These are phyloP conservation scores for Epinotia brunnichana DNA, from an alignment of 2,888 invertebrate genomes.

Conservation along the genomic window DNA sequence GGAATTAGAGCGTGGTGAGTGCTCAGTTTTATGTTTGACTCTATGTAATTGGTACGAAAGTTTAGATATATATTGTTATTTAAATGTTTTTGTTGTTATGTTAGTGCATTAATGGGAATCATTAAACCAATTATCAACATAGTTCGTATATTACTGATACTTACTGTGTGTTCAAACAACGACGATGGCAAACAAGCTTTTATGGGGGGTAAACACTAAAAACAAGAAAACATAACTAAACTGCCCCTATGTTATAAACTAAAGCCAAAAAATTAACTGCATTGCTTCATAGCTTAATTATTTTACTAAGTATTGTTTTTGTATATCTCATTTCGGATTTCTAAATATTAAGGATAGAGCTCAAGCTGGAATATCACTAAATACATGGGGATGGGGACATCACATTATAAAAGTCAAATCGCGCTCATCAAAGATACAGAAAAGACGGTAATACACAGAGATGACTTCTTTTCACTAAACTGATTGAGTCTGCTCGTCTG, in stretches of 20 bases:
- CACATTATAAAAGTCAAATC: background rate
- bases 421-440: background rate
- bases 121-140: no score
- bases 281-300: no score
- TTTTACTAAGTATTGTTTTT: background rate
- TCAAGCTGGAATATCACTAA: no score
- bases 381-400: no score
- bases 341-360: background rate
- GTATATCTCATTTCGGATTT: background rate
- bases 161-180: no score
- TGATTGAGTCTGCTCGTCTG: background rate
- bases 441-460: background rate
- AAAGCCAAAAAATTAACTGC: no score
- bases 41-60: constrained; percentile 36
- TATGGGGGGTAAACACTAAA: no score
- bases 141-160: no score
- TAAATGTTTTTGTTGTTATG: background rate
- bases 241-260: no score
- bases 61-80: constrained; percentile 6
- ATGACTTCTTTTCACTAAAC: background rate
- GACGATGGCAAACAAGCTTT: no score
- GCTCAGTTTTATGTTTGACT: constrained; percentile 44
- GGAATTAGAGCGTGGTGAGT: constrained; percentile 49
- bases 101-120: no score
- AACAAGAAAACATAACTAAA: no score